Evolutionary conservation across 2,888 invertebrate species (phyloP), one percentile per base, ranked within the genome.

Genomic region (Urechis unicinctus): DNA sequence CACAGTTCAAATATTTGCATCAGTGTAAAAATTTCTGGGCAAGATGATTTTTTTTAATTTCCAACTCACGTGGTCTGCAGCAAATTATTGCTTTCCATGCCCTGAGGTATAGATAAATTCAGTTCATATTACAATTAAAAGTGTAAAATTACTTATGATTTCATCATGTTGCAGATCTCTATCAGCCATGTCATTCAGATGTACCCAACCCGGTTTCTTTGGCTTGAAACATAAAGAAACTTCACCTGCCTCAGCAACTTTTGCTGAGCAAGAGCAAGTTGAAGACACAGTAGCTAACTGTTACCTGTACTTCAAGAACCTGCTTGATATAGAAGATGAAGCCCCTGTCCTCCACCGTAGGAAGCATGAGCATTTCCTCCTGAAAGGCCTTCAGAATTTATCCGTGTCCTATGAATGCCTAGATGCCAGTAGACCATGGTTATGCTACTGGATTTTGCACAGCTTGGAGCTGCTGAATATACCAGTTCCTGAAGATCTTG

Each of bases 391-490:
- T 26, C 81, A 81, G 46, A 80, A 82, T 68, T 80, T 93, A 64
- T 86, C 88, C 45, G 79, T 81, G 58, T 83, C 83, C 59, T 91
- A 90, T 72, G 85, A 87, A 73, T 72, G 74, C 66, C 59, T 98
- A 63, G 97, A 98, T 83, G 89, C 92, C 9, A 96, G 95, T 77
- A 85, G 95, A 68, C 87, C 97, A 5, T 98, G 98, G 98, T 81
- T 97, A 59, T 87, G 92, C 69, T 99, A 95, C 75, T 99, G 98
- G 98, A 91, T 91, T 61, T 78, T 96, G 36, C 94, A 98, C 80
- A 85, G 91, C 3, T 81, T 97, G 41, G 86, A 89, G 74, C 80
- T 96, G 61, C 78, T 93, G 36, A 85, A 85, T 60, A 83, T 84
- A 61, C 80, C 82, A 56, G 79, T 89, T 55, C 80, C 83, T 9